phyloP scores from a whole-genome alignment of 2,113 vertebrate species.

The Nothoprocta perdicaria region DNA sequence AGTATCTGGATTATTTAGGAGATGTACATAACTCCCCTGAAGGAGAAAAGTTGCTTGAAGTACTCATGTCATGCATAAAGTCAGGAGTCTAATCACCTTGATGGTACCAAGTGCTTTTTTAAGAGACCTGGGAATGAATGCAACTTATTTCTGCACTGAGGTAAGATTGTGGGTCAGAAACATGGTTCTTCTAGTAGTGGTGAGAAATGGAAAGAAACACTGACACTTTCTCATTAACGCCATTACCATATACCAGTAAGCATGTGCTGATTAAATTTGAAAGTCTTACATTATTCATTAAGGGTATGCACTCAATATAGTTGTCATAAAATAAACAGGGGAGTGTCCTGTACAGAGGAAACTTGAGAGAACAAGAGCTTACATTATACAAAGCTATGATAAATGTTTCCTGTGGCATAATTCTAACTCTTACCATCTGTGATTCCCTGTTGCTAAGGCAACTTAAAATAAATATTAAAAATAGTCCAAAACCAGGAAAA shows the following conservation, averaged over 20 bases:
- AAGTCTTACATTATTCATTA: constrained; percentile 33
- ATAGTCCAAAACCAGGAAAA: constrained; percentile 74
- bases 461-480: constrained; percentile 81
- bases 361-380: constrained; percentile 70
- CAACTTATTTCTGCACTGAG: neutral
- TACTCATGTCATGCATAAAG: neutral
- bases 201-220: neutral
- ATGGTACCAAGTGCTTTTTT: neutral
- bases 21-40: rapidly evolving
- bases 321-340: constrained; percentile 73
- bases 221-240: constrained; percentile 20
- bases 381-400: constrained; percentile 70
- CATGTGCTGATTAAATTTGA: neutral
- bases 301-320: constrained; percentile 35
- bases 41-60: neutral
- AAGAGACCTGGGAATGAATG: neutral
- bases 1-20: neutral
- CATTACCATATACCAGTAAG: neutral
- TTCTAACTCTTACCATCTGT: constrained; percentile 79
- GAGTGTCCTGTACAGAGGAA: constrained; percentile 36
- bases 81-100: neutral
- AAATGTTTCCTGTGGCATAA: constrained; percentile 77
- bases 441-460: constrained; percentile 64
- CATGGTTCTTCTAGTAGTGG: neutral
- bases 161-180: neutral